Percentiles rank a stretch among this genome's conserved stretches.
Conservation (phyloP, 2,113 vertebrate genomes). For the Apteryx owenii region DNA sequence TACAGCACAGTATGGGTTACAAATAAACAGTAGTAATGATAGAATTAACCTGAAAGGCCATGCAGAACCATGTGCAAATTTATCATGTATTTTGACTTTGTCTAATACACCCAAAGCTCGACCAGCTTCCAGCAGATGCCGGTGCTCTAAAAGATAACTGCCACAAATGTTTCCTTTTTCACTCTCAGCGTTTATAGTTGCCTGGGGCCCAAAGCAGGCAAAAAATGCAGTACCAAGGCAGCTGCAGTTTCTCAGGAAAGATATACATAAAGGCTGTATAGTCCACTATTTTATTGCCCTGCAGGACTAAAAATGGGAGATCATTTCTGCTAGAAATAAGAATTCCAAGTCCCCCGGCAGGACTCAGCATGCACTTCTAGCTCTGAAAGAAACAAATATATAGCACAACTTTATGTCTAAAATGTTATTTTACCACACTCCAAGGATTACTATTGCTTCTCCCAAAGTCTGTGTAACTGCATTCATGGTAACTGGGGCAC, state of each 20-base stretch:
- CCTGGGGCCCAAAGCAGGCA: slow-evolving; percentile 9
- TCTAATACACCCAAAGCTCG: not conserved
- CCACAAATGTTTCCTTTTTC: slow-evolving; percentile 36
- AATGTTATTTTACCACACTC: not conserved
- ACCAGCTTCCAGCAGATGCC: slow-evolving; percentile 9
- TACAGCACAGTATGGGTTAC: not conserved
- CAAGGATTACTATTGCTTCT: not conserved
- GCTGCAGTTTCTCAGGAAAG: slow-evolving; percentile 47
- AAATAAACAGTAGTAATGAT: not conserved
- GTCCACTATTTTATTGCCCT: slow-evolving; percentile 29
- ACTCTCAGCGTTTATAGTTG: not conserved
- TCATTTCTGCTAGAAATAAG: slow-evolving; percentile 7
- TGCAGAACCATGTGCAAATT: not conserved
- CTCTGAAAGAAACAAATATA: not conserved
- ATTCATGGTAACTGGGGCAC: not conserved
- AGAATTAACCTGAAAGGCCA: slow-evolving; percentile 19
- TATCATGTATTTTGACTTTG: not conserved
- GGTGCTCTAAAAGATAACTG: not conserved
- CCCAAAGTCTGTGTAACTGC: not conserved
- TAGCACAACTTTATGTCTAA: not conserved
- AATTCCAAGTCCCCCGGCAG: not conserved
- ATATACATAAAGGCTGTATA: slow-evolving; percentile 9
- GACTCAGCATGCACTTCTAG: not conserved
- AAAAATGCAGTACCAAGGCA: slow-evolving; percentile 46
- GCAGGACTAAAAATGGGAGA: slow-evolving; percentile 18